Conservation (phyloP, 2,797 vertebrate species). For the Cyclura pinguis region DNA sequence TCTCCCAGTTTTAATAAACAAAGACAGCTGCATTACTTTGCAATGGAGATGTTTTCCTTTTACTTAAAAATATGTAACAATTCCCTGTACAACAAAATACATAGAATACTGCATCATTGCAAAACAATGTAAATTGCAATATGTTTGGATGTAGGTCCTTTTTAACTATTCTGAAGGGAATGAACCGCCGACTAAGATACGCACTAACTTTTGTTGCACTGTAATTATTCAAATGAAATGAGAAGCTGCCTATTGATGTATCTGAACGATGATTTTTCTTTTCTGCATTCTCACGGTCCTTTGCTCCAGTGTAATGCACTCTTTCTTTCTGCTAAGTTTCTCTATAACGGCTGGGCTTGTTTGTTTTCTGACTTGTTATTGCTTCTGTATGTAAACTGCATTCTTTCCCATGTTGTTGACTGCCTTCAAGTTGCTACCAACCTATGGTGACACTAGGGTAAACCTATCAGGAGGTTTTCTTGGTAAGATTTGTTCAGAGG, state of each 20-base stretch:
- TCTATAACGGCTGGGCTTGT: background rate
- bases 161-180: background rate
- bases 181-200: too few relatives aligned
- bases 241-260: background rate
- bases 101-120: background rate
- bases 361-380: background rate
- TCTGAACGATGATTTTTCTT: background rate
- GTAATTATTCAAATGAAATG: background rate
- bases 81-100: too few relatives aligned
- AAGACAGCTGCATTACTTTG: slow-evolving; percentile 19
- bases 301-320: background rate
- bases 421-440: too few relatives aligned
- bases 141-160: background rate
- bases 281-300: too few relatives aligned
- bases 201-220: background rate
- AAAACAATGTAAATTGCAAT: background rate
- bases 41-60: background rate
- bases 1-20: slow-evolving; percentile 64
- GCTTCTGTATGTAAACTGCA: background rate
- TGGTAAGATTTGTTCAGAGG: too few relatives aligned
- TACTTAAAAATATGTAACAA: too few relatives aligned
- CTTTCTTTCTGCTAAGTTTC: background rate
- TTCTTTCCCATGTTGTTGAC: too few relatives aligned
- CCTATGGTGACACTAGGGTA: too few relatives aligned
- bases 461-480: too few relatives aligned